Conservation (phyloP, 2,113 vertebrate species). For the Lonchura striata region DNA sequence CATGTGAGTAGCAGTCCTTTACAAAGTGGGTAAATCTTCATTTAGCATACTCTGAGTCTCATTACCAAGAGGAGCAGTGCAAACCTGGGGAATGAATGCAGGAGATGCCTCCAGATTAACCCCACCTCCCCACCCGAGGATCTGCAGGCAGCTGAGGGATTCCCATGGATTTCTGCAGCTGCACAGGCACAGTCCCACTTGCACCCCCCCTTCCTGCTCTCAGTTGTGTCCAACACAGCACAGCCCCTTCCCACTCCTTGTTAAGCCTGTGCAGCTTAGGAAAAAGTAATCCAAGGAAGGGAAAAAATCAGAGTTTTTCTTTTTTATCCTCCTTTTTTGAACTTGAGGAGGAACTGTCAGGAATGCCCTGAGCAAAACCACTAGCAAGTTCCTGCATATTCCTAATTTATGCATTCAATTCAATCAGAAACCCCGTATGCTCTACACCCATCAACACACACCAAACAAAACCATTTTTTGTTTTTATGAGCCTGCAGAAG, state of each 20-base stretch:
- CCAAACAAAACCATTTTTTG: background rate
- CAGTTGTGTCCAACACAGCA: background rate
- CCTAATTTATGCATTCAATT: background rate
- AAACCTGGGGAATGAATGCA: background rate
- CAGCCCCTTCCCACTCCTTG: background rate
- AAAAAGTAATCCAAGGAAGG: background rate
- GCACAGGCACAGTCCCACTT: background rate
- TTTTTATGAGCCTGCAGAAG: background rate
- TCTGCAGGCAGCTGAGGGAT: background rate
- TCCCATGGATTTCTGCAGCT: background rate
- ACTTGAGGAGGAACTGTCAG: background rate
- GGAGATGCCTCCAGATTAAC: background rate
- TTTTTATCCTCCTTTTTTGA: background rate
- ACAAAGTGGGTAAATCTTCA: background rate
- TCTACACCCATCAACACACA: background rate
- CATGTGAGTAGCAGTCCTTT: rapidly evolving
- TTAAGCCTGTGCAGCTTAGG: background rate
- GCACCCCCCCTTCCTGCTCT: background rate
- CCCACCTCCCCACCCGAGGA: background rate
- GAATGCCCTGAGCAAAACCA: background rate
- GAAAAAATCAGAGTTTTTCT: background rate
- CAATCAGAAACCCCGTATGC: background rate
- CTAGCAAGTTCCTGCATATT: background rate
- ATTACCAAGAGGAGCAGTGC: background rate
- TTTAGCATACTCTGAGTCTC: background rate